Evolutionary conservation across 2,113 vertebrate genomes (phyloP), one percentile per base, ranked within the genome.

Genomic region (Dipodomys merriami): DNA sequence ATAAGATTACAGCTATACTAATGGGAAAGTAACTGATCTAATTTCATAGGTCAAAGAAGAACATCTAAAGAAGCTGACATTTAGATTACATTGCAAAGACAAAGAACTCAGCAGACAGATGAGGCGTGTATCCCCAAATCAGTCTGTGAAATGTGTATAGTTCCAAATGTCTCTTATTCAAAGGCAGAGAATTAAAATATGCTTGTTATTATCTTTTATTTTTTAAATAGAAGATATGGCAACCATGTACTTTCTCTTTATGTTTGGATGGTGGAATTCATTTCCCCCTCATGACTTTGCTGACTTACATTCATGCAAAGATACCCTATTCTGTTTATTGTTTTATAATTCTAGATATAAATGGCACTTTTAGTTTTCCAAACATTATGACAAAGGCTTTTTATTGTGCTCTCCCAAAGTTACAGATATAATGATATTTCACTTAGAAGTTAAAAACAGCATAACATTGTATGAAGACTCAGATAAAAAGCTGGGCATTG

Each of bases 61-160:
- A 82, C 44, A 49, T 78, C 35, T 35, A 91, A 46, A 91, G 39
- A 23, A 83, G n/a, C 19, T 90, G 68, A 90, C 25, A 65, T 81
- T 84, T 77, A 84, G 73, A 27, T 77, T 80, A 87, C 87, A 39
- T n/a, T n/a, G 64, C 53, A 57, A 39, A 68, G 46, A 13, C 33
- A 33, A 81, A 12, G 11, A 78, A 29, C 83, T 67, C 82, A 57
- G 13, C 10, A 2, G 11, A 27, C 25, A 81, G 19, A 29, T 84
- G n/a, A 53, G 2, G n/a, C 25, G 20, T 25, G 23, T n/a, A 20
- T 15, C 39, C 25, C 39, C 39, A 39, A 39, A 27, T 60, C 88
- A 80, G 1, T 91, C 60, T 89, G 89, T 62, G 60, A 86, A 87
- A 76, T 57, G 73, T 78, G 27, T 72, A 10, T 77, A n/a, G 22